phyloP scores from a whole-genome alignment of 2,797 vertebrate species.

The Dendrocincla fuliginosa region DNA sequence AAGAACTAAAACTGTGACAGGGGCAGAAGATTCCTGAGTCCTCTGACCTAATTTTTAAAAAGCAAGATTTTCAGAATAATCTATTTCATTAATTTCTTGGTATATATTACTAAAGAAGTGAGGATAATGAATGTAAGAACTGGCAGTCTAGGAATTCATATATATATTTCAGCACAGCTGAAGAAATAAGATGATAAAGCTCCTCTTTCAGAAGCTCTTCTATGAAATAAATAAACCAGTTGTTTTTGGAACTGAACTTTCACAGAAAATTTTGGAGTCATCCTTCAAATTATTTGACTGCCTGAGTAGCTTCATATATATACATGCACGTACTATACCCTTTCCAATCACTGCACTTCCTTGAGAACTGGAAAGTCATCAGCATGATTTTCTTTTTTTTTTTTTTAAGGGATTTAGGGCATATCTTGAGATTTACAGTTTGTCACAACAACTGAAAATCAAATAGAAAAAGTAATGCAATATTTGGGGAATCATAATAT shows the following conservation, averaged over 20 bases:
- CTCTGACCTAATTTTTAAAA: background rate
- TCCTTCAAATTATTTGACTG: background rate
- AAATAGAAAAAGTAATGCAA: background rate
- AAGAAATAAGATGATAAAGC: background rate
- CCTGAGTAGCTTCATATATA: background rate
- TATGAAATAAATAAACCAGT: background rate
- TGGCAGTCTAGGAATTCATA: background rate
- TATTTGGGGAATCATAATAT: background rate
- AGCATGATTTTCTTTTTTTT: background rate
- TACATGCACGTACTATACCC: background rate
- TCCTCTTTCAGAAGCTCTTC: background rate
- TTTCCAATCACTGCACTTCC: background rate
- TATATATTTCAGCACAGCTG: background rate
- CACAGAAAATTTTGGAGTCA: slow-evolving; percentile 3
- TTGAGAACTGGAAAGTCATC: background rate
- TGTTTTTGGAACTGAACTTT: slow-evolving; percentile 33
- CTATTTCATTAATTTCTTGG: background rate
- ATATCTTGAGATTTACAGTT: background rate
- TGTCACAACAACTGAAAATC: background rate
- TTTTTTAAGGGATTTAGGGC: background rate
- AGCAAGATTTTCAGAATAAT: background rate
- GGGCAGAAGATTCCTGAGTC: background rate
- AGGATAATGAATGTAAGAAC: background rate
- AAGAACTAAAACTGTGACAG: background rate
- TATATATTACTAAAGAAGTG: background rate